Base-by-base conservation (phyloP, 2,888 invertebrate genomes). In the Drosophila imparisetae region DNA sequence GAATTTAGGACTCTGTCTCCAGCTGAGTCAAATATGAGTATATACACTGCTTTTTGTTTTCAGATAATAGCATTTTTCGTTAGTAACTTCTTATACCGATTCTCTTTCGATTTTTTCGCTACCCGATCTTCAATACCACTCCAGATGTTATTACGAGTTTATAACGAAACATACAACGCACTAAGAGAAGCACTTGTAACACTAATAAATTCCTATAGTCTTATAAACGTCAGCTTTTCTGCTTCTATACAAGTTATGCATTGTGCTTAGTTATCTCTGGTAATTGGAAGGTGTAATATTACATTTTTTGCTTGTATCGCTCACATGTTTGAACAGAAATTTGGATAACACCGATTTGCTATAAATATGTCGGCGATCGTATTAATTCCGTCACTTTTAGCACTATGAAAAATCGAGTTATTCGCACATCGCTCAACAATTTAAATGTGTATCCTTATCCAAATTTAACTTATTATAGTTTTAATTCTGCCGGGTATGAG, bases 1-100 rank as follows among this genome's bases (percentile, higher is more conserved):
- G 69, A 49, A 55, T 57, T 65, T 59, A 66, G 58, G 27, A 21
- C 36, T 48, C 34, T 24, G 52, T 30, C 57, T 68, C 61, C 75
- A 69, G 69, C 66, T 71, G 55, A 52, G 57, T 29, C 40, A 53
- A 53, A 59, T 48, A 62, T 18, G 29, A 58, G 45, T 49, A n/a
- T 36, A 58, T 59, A 45, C 34, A 29, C 24, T 34, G 2, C 10
- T 49, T 52, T 4, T 34, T 32, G 2, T 2, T 53, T 52, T 4
- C 24, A 65, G 49, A 38, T 38, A 64, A 45, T 58, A 52, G 58
- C 30, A 24, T 36, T 54, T 40, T 45, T 48, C 45, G n/a, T 27
- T 13, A 18, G 4, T 30, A 21, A 32, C 24, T 24, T 13, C 38
- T 68, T 58, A 52, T 50, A 68, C 24, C 18, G 53, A 27, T 61